Evolutionary conservation across 2,113 vertebrate species (phyloP).

Genomic region (Podiceps cristatus): DNA sequence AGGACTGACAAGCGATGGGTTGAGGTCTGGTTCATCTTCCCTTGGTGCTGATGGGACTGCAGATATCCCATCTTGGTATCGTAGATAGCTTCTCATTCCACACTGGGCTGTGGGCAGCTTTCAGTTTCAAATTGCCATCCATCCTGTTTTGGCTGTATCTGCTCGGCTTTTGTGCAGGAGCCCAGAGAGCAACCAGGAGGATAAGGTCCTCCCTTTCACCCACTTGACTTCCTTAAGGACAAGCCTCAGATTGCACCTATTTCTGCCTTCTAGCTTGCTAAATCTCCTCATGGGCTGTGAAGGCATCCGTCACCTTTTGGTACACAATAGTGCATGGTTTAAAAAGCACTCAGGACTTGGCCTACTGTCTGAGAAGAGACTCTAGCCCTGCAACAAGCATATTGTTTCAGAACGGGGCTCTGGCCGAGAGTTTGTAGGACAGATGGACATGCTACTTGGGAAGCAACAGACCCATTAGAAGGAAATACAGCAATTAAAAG

Average conservation of each 20-base stretch:
- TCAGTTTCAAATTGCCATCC: background rate
- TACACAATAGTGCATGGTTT: background rate
- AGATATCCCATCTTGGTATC: background rate
- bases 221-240: background rate
- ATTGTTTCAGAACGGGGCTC: background rate
- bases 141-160: background rate
- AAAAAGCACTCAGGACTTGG: background rate
- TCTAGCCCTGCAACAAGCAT: background rate
- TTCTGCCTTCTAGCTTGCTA: background rate
- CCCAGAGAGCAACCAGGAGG: background rate
- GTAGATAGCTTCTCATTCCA: background rate
- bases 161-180: background rate
- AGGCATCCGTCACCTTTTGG: background rate
- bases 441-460: background rate
- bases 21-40: background rate
- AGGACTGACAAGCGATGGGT: background rate
- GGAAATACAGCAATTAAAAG: conserved; percentile 1
- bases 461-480: background rate
- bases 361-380: background rate
- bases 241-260: background rate
- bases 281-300: background rate
- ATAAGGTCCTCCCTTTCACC: background rate
- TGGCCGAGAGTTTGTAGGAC: background rate
- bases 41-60: background rate
- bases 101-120: background rate